A percentile compares a stretch with the other conserved stretches of the same genome.
phyloP scores from a whole-genome alignment of 2,113 vertebrate species.

The Elephantulus edwardii region DNA sequence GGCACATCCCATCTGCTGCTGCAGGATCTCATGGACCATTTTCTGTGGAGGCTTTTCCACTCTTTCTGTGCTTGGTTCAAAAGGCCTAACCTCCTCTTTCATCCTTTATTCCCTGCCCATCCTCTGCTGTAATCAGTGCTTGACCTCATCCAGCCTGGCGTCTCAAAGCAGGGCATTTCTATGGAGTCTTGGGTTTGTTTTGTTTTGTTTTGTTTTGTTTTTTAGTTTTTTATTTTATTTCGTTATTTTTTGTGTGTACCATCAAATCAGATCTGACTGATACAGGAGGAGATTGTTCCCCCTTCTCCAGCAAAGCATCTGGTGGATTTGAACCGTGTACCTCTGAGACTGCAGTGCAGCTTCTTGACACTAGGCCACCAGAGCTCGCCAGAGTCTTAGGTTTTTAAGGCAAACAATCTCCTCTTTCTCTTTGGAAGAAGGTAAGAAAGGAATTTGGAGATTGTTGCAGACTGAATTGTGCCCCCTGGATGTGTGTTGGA shows the following conservation, averaged over 20 bases:
- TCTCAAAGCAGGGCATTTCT: neutral
- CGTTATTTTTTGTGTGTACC: too few species aligned
- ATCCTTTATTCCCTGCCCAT: neutral
- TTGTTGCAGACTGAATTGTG: neutral
- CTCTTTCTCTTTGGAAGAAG: neutral
- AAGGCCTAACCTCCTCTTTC: too few species aligned
- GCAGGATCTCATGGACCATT: neutral
- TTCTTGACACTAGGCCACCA: too few species aligned
- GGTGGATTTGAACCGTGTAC: too few species aligned
- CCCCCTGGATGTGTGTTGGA: neutral
- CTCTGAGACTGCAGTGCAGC: too few species aligned
- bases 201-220: too few species aligned
- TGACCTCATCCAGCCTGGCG: neutral
- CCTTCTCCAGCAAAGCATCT: too few species aligned
- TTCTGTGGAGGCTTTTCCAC: neutral
- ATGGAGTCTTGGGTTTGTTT: rapidly evolving
- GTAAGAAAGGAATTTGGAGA: neutral
- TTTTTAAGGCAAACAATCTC: neutral
- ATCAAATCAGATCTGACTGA: too few species aligned
- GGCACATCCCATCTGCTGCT: neutral
- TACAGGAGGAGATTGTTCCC: too few species aligned
- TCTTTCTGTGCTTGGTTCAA: neutral
- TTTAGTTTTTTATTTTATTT: too few species aligned
- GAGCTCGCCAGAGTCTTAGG: too few species aligned
- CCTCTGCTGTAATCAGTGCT: neutral